These are phyloP conservation scores for Xanthorhoe designata DNA, from an alignment of 2,888 invertebrate species.

Conservation along the genomic window DNA sequence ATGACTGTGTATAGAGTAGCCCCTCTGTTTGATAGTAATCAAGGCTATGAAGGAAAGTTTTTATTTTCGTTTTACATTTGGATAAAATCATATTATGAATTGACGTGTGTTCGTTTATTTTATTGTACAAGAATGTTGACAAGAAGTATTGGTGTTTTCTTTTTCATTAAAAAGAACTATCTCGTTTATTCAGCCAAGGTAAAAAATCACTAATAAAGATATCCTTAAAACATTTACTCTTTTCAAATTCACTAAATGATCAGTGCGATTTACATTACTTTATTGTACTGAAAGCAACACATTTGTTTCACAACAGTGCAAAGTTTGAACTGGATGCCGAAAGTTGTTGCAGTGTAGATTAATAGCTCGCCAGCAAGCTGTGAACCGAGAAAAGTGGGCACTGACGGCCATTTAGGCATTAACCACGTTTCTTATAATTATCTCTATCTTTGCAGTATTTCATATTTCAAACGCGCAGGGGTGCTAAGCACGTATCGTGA, in stretches of 20 bases:
- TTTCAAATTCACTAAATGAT: constrained; percentile 2
- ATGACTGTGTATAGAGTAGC: too few species aligned
- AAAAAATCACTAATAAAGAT: constrained; percentile 24
- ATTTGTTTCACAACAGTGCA: constrained; percentile 18
- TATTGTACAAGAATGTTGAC: too few species aligned
- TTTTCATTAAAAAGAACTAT: constrained; percentile 57
- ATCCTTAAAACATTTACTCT: constrained; percentile 5
- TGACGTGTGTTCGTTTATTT: too few species aligned
- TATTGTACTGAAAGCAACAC: constrained; percentile 6
- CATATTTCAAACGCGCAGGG: constrained; percentile 41
- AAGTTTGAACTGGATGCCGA: constrained; percentile 42
- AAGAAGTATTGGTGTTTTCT: too few species aligned
- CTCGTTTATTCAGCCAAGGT: constrained; percentile 26
- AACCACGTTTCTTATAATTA: constrained; percentile 61
- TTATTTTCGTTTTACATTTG: too few species aligned
- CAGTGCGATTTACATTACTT: background rate
- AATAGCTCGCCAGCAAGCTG: constrained; percentile 52
- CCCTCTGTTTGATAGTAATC: too few species aligned
- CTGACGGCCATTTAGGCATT: constrained; percentile 52
- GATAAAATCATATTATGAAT: too few species aligned
- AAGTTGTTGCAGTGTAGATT: constrained; percentile 54
- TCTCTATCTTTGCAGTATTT: constrained; percentile 48
- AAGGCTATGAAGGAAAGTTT: too few species aligned
- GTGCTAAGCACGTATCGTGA: constrained; percentile 46
- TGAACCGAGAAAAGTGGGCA: constrained; percentile 42